Evolutionary conservation across 2,888 invertebrate species (phyloP).

Genomic region (Synanthedon andrenaeformis): DNA sequence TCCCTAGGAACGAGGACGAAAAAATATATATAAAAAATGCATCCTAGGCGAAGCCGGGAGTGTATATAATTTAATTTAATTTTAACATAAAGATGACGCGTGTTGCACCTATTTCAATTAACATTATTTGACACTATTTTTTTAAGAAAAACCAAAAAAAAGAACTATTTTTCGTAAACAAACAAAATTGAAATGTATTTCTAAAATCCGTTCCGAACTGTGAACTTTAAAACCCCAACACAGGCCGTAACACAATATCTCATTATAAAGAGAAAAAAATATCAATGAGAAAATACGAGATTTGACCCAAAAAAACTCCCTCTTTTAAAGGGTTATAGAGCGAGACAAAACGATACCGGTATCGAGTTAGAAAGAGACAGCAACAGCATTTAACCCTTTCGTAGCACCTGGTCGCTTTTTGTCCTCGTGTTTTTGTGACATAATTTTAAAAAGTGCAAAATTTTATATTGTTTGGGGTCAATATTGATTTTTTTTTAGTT

Average conservation of each 20-base stretch:
- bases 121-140: too few relatives aligned
- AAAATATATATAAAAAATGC: too few relatives aligned
- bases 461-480: slow-evolving; percentile 54
- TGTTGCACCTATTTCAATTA: too few relatives aligned
- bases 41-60: too few relatives aligned
- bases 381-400: slow-evolving; percentile 46
- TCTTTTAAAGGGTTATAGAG: slow-evolving; percentile 52
- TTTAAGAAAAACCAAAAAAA: too few relatives aligned
- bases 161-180: too few relatives aligned
- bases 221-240: slow-evolving; percentile 34
- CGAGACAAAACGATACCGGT: slow-evolving; percentile 21
- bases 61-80: too few relatives aligned
- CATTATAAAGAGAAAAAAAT: slow-evolving; percentile 51
- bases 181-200: too few relatives aligned
- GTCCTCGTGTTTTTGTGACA: slow-evolving; percentile 36
- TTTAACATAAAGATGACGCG: too few relatives aligned
- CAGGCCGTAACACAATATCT: slow-evolving; percentile 62
- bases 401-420: slow-evolving; percentile 59
- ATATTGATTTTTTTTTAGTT: slow-evolving; percentile 57
- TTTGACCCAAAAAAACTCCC: slow-evolving; percentile 60
- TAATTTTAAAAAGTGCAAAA: slow-evolving; percentile 65
- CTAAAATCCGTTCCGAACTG: slow-evolving; percentile 12
- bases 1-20: too few relatives aligned
- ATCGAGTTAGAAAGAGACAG: slow-evolving; percentile 24
- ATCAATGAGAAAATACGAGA: slow-evolving; percentile 61